A percentile compares a stretch with the other conserved stretches of the same genome.
Conservation (phyloP, 2,888 invertebrate genomes). For the Morpho achilles region DNA sequence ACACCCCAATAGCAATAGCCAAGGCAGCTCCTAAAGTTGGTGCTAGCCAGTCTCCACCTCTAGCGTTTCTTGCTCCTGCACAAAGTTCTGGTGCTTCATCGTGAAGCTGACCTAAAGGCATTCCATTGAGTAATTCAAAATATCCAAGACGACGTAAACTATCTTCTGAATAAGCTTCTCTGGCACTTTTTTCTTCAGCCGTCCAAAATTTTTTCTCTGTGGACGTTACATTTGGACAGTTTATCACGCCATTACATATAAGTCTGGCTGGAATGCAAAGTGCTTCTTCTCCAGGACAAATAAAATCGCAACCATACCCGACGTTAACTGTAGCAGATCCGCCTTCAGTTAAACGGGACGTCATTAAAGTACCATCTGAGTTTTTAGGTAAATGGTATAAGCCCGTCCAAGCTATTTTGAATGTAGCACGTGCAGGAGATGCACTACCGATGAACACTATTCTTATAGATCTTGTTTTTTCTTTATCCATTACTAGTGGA, state of each 20-base stretch:
- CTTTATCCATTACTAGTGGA: slow-evolving; percentile 78
- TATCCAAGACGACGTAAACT: slow-evolving; percentile 80
- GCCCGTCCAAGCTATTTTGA: slow-evolving; percentile 95
- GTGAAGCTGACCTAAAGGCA: slow-evolving; percentile 76
- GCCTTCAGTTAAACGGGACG: slow-evolving; percentile 85
- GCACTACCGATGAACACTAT: slow-evolving; percentile 87
- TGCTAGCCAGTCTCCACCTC: slow-evolving; percentile 80
- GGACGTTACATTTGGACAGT: slow-evolving; percentile 87
- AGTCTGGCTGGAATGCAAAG: slow-evolving; percentile 90
- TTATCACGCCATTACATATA: slow-evolving; percentile 92
- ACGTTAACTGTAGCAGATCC: slow-evolving; percentile 55
- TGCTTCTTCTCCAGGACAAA: slow-evolving; percentile 91
- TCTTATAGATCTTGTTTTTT: slow-evolving; percentile 81
- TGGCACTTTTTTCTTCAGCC: slow-evolving; percentile 69
- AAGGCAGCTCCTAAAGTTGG: slow-evolving; percentile 81
- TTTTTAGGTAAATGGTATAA: slow-evolving; percentile 91
- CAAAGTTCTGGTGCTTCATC: slow-evolving; percentile 90
- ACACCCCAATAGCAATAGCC: slow-evolving; percentile 76
- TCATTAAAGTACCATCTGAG: slow-evolving; percentile 88
- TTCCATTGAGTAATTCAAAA: slow-evolving; percentile 63
- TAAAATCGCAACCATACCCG: slow-evolving; percentile 86
- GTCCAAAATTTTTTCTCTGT: slow-evolving; percentile 72
- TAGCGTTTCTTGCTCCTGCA: slow-evolving; percentile 69
- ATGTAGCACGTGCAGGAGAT: slow-evolving; percentile 90
- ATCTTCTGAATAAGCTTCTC: slow-evolving; percentile 79